Evolutionary conservation across 53 echinoderm and acorn worm genomes (phyloP).

Genomic region (Mesocentrotus franciscanus): DNA sequence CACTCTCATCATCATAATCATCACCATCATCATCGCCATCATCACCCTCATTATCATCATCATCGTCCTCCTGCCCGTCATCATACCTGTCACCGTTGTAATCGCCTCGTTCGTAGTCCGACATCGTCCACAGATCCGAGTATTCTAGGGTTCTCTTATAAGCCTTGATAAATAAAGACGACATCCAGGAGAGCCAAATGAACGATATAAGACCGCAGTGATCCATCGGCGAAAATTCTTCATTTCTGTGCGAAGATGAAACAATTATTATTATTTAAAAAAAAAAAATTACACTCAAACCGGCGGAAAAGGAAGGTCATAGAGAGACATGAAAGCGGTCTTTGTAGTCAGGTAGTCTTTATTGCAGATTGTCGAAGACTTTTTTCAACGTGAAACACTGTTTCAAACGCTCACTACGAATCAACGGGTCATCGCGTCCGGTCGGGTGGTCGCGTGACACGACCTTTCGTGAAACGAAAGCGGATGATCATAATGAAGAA

Average conservation of each 20-base stretch:
- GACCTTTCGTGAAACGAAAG: too few species aligned
- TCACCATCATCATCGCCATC: neutral
- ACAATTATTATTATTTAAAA: neutral
- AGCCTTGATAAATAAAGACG: constrained; percentile 80
- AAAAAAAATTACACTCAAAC: neutral
- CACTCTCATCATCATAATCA: neutral
- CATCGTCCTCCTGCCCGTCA: neutral
- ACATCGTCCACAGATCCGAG: constrained; percentile 81
- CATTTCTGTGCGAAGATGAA: constrained; percentile 53
- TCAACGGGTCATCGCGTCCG: too few species aligned
- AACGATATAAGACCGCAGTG: constrained; percentile 82
- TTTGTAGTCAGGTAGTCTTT: too few species aligned
- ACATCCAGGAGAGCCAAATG: constrained; percentile 86
- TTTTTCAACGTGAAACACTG: too few species aligned
- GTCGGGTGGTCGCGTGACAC: too few species aligned
- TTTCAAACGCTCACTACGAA: too few species aligned
- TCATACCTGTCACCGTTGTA: constrained; percentile 85
- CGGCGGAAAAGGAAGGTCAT: neutral
- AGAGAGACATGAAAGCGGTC: neutral
- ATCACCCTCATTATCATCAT: neutral
- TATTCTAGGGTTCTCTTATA: constrained; percentile 75
- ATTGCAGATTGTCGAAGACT: too few species aligned
- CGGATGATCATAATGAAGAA: too few species aligned
- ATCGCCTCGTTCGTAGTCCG: constrained; percentile 84
- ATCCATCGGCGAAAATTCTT: constrained; percentile 78